A percentile compares a stretch with the other conserved stretches of the same genome.
phyloP scores from a whole-genome alignment of 2,113 vertebrate genomes.

The Ceyx margarethae region DNA sequence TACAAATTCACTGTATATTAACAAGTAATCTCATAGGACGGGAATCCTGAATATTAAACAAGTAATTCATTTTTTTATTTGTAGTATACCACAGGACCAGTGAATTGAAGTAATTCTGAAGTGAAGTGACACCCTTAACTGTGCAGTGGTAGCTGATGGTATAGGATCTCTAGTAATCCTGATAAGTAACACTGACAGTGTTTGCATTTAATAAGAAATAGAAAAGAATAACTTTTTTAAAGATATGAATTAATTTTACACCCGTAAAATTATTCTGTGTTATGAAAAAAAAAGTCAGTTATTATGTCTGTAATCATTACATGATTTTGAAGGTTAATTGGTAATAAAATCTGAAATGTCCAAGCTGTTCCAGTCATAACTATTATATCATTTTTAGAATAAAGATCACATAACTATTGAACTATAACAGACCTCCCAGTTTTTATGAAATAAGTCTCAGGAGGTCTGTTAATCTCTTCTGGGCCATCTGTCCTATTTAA shows the following conservation, averaged over 20 bases:
- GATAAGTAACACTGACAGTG: not conserved
- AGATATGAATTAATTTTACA: not conserved
- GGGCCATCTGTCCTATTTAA: constrained; percentile 45
- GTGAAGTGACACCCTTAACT: not conserved
- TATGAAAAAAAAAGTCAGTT: not conserved
- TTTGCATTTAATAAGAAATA: not conserved
- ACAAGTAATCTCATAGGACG: not conserved
- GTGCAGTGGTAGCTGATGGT: not conserved
- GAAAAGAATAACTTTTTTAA: not conserved
- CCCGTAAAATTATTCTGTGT: not conserved
- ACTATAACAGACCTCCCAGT: constrained; percentile 35
- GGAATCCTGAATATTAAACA: not conserved
- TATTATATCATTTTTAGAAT: constrained; percentile 57
- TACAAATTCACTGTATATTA: not conserved
- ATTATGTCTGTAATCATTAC: constrained; percentile 41
- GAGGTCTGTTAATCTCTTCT: constrained; percentile 49
- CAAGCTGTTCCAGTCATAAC: constrained; percentile 57
- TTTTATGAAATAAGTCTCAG: constrained; percentile 54
- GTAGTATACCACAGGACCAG: not conserved
- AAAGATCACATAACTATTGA: constrained; percentile 57
- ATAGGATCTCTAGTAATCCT: not conserved
- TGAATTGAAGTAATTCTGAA: not conserved
- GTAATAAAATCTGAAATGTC: constrained; percentile 56
- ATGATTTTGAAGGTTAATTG: constrained; percentile 65
- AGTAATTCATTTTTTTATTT: not conserved